Evolutionary conservation across 2,113 vertebrate genomes (phyloP), one percentile per base, ranked within the genome.

Genomic region (Rousettus leschenaultii): DNA sequence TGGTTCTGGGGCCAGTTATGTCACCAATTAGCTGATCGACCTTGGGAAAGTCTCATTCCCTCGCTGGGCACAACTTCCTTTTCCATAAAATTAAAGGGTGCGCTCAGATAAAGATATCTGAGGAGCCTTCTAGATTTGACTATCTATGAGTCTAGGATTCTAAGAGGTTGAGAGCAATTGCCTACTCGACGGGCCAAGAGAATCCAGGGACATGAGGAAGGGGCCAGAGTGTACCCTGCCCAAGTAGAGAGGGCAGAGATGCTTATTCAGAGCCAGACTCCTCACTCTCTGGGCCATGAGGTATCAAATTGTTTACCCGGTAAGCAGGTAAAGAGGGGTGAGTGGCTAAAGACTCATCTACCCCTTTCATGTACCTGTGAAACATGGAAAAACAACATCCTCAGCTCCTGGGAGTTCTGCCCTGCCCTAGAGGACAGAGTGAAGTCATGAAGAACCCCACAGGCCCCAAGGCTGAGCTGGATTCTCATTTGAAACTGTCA

Each of bases 401-500:
- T 71, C 33, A 51, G 51, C 59, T 83, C 74, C 89, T 66, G 79
- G 51, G 70, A 77, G 96, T 53, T 82, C 53, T 61, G 19, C 38
- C 80, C 43, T 48, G 65, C 61, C 59, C 48, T 57, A 28, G 33
- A 77, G 22, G 11, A 28, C 2, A 48, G 9, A 91, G 55, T 6
- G 21, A 79, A 28, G 45, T 38, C 43, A 18, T 21, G 28, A 35
- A 84, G 45, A n/a, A 35, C 70, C 82, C 70, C 86, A 89, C 5
- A 28, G 51, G 82, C 22, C 26, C 57, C 73, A n/a, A 5, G 30
- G 71, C 86, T 68, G 40, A 91, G 83, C 77, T 88, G 35, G 53
- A 70, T 91, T 96, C 71, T n/a, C 66, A 26, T 96, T 91, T 96
- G 86, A 95, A 86, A 92, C 30, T 95, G 92, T 96, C 73, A 78